phyloP scores from a whole-genome alignment of 2,113 vertebrate genomes.

The Caranx ignobilis region DNA sequence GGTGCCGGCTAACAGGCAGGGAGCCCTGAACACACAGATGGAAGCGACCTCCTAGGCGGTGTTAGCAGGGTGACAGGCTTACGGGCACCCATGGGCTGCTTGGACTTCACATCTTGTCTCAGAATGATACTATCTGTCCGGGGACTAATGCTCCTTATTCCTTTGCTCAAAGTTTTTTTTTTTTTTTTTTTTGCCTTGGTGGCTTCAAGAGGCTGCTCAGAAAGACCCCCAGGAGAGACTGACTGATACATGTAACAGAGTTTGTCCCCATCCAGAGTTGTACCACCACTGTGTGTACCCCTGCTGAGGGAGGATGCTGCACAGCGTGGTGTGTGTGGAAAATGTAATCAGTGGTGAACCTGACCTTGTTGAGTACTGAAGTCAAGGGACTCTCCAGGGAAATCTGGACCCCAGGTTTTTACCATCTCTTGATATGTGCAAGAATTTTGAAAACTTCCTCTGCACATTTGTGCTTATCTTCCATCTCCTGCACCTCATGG shows the following conservation, averaged over 20 bases:
- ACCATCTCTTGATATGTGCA: slow-evolving; percentile 14
- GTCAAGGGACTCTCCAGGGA: slow-evolving; percentile 31
- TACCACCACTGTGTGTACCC: slow-evolving; percentile 16
- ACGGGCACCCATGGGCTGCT: neutral
- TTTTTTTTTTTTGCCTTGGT: neutral
- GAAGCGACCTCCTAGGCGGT: slow-evolving; percentile 20
- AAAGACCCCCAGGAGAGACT: slow-evolving; percentile 21
- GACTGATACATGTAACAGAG: slow-evolving; percentile 37
- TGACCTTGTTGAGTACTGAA: slow-evolving; percentile 42
- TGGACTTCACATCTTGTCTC: slow-evolving; percentile 19
- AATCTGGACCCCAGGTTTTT: slow-evolving; percentile 24
- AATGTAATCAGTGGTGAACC: slow-evolving; percentile 46
- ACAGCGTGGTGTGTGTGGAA: slow-evolving; percentile 14
- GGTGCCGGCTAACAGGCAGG: slow-evolving; percentile 23
- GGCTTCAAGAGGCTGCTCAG: slow-evolving; percentile 35
- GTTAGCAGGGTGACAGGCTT: slow-evolving; percentile 10
- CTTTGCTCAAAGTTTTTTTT: neutral
- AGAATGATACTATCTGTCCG: slow-evolving; percentile 6
- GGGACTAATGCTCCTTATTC: slow-evolving; percentile 1
- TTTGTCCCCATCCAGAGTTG: slow-evolving; percentile 31
- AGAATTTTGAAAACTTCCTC: slow-evolving; percentile 20
- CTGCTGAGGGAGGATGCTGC: slow-evolving; percentile 23
- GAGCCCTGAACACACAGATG: slow-evolving; percentile 41
- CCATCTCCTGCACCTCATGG: slow-evolving; percentile 19
- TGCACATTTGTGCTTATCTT: slow-evolving; percentile 21